Evolutionary conservation across 1,140 invertebrate species (phyloP).

Genomic region (Metopolophium dirhodum): DNA sequence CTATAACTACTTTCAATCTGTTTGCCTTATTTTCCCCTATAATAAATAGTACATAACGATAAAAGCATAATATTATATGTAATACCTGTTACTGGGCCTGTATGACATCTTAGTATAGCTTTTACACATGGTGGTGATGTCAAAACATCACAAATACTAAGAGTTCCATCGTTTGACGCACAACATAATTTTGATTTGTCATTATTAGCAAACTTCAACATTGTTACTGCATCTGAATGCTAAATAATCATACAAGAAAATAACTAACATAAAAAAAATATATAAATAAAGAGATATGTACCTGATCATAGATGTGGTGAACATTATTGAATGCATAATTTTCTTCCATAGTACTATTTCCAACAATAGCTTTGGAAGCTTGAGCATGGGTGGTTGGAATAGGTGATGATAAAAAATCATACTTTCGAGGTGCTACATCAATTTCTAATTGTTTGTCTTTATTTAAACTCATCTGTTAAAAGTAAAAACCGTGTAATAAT

Average conservation of each 20-base stretch:
- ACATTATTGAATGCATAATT: constrained; percentile 86
- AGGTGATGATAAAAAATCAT: constrained; percentile 59
- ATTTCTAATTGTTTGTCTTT: constrained; percentile 58
- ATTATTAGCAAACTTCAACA: constrained; percentile 88
- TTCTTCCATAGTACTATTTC: constrained; percentile 75
- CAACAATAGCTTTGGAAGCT: constrained; percentile 66
- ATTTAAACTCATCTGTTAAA: constrained; percentile 62
- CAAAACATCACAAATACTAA: constrained; percentile 83
- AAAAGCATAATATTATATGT: constrained; percentile 25
- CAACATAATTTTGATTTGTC: constrained; percentile 81
- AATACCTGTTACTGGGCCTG: constrained; percentile 76
- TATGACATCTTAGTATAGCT: constrained; percentile 77
- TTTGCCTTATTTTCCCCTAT: not conserved
- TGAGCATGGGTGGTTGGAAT: constrained; percentile 66
- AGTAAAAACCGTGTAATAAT: not conserved
- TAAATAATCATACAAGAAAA: constrained; percentile 64
- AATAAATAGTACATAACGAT: not conserved
- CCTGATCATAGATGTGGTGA: constrained; percentile 85
- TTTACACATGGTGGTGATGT: constrained; percentile 74
- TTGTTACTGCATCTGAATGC: constrained; percentile 79
- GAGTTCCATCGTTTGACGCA: constrained; percentile 78
- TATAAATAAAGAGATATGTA: constrained; percentile 60
- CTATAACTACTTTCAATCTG: not conserved
- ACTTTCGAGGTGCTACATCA: constrained; percentile 55
- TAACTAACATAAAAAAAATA: not conserved